Conservation (phyloP, 2,888 invertebrate species). For the Tinea trinotella region DNA sequence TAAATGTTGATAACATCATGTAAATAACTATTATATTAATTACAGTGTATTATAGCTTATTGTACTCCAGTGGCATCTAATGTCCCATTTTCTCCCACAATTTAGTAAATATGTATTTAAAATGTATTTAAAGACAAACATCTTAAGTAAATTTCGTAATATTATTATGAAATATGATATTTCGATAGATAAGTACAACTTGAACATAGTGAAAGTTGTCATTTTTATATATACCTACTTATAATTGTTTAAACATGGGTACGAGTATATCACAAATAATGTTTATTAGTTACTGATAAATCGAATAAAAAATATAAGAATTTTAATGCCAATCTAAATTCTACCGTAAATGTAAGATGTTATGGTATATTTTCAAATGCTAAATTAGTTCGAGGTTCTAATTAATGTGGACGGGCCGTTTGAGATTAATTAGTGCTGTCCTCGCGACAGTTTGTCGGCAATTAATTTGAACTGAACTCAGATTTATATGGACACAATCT, state of each 20-base stretch:
- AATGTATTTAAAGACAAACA: not conserved
- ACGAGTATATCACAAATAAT: not conserved
- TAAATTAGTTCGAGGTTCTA: slow-evolving; percentile 25
- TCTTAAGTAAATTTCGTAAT: not conserved
- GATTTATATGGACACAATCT: slow-evolving; percentile 13
- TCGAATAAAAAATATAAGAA: not conserved
- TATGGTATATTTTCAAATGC: not conserved
- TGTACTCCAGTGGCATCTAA: not conserved
- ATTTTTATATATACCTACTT: not conserved
- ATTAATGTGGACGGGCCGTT: slow-evolving; percentile 54
- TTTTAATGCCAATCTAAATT: slow-evolving; percentile 22
- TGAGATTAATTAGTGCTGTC: slow-evolving; percentile 65
- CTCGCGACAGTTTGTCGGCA: slow-evolving; percentile 51
- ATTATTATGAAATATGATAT: not conserved
- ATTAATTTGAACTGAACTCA: slow-evolving; percentile 38
- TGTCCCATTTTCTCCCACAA: slow-evolving; percentile 8
- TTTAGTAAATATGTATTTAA: slow-evolving; percentile 9
- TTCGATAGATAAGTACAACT: not conserved
- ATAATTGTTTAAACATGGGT: not conserved
- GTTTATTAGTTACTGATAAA: not conserved
- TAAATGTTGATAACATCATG: slow-evolving; percentile 52
- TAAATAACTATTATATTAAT: slow-evolving; percentile 57
- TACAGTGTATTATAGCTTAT: slow-evolving; percentile 21
- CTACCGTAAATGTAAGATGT: slow-evolving; percentile 22
- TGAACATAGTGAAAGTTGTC: not conserved